Percentiles rank a stretch among this genome's conserved stretches.
Evolutionary conservation across 2,888 invertebrate genomes (phyloP).

Genomic region (Eupithecia dodoneata): DNA sequence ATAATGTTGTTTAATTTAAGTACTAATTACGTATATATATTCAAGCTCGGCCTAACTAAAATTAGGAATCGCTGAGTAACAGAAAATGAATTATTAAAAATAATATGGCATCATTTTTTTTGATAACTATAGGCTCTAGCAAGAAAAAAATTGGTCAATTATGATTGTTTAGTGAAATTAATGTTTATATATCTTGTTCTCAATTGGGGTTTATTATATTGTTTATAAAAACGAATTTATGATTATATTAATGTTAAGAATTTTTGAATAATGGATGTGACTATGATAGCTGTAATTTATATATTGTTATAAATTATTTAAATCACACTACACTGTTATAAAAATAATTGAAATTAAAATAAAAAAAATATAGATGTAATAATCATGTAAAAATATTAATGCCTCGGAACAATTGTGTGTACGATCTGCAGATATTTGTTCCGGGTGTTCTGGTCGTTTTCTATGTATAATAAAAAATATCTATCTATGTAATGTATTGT

Average conservation of each 20-base stretch:
- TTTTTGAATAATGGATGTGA: slow-evolving; percentile 63
- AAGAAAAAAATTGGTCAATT: slow-evolving; percentile 28
- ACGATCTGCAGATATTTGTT: too few species aligned
- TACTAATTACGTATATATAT: not conserved
- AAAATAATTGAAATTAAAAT: not conserved
- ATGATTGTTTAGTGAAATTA: slow-evolving; percentile 17
- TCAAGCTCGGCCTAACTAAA: not conserved
- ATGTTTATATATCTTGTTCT: slow-evolving; percentile 27
- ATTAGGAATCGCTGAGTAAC: not conserved
- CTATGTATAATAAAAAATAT: too few species aligned
- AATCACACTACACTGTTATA: slow-evolving; percentile 16
- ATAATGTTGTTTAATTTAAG: not conserved
- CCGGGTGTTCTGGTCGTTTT: too few species aligned
- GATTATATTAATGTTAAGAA: slow-evolving; percentile 41
- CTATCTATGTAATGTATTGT: too few species aligned
- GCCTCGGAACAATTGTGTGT: too few species aligned
- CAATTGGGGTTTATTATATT: slow-evolving; percentile 45
- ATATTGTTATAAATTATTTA: slow-evolving; percentile 37
- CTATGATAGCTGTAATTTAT: slow-evolving; percentile 55
- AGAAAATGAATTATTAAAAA: not conserved
- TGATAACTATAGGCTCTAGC: not conserved
- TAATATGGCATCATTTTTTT: not conserved
- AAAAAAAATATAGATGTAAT: too few species aligned
- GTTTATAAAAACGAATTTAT: slow-evolving; percentile 58
- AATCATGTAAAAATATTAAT: too few species aligned